Conservation (phyloP, 2,888 invertebrate species). For the Macaria notata region DNA sequence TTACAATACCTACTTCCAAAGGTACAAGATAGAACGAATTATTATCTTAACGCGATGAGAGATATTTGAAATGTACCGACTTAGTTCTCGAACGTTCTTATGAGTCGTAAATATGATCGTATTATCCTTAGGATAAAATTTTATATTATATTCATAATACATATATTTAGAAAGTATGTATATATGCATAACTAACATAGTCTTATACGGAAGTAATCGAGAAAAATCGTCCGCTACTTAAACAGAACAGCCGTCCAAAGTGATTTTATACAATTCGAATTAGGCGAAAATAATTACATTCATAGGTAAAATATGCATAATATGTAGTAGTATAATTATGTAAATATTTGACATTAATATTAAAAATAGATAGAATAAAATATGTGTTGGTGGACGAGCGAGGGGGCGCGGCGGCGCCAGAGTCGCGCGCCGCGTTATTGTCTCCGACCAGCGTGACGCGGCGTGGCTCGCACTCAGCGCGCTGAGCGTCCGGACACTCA, state of each 20-base stretch:
- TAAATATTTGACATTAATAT: conserved; percentile 82
- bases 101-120: conserved; percentile 76
- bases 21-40: conserved; percentile 80
- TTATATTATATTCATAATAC: conserved; percentile 77
- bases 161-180: conserved; percentile 80
- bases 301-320: conserved; percentile 78
- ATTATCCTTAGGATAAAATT: conserved; percentile 81
- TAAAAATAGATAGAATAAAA: conserved; percentile 82
- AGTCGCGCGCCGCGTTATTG: conserved; percentile 47
- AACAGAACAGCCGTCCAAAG: conserved; percentile 76
- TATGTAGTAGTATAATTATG: conserved; percentile 79
- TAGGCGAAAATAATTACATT: conserved; percentile 81
- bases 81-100: conserved; percentile 73
- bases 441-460: conserved; percentile 33
- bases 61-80: conserved; percentile 78
- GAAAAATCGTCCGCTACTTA: conserved; percentile 72
- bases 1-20: conserved; percentile 81
- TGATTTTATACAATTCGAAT: conserved; percentile 82
- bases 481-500: conserved; percentile 4
- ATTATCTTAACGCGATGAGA: conserved; percentile 80
- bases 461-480: conserved; percentile 26
- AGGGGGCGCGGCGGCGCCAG: conserved; percentile 57
- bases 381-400: conserved; percentile 79
- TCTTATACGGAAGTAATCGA: conserved; percentile 80
- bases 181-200: conserved; percentile 80